These are phyloP conservation scores for Simalia tracyae DNA, from an alignment of 2,797 vertebrate species.

Conservation along the genomic window DNA sequence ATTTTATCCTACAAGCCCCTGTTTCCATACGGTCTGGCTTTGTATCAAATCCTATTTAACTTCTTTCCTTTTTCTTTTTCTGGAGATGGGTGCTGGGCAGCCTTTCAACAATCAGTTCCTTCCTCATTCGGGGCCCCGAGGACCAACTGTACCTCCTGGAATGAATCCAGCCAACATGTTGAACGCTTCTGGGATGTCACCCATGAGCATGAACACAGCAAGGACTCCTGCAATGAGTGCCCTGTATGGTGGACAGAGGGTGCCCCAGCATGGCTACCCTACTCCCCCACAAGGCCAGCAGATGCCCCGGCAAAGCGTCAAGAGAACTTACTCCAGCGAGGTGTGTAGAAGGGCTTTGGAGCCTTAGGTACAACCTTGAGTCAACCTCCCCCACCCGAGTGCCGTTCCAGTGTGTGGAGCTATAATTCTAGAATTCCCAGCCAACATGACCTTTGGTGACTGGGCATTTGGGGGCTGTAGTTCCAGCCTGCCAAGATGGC, in stretches of 20 bases:
- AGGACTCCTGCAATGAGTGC: slow-evolving; percentile 74
- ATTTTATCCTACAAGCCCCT: neutral
- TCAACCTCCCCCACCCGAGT: neutral
- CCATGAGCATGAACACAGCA: slow-evolving; percentile 80
- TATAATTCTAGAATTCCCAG: neutral
- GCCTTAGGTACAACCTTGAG: neutral
- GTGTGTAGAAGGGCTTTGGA: slow-evolving; percentile 63
- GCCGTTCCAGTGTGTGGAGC: neutral
- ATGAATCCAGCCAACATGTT: slow-evolving; percentile 70
- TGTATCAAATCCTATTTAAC: neutral
- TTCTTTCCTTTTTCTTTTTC: neutral
- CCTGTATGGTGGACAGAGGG: slow-evolving; percentile 83
- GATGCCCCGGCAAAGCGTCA: slow-evolving; percentile 83
- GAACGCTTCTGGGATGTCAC: slow-evolving; percentile 74
- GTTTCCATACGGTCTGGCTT: neutral
- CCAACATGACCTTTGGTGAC: neutral
- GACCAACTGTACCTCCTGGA: slow-evolving; percentile 71
- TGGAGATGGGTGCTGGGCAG: slow-evolving; percentile 87
- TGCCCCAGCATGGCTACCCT: slow-evolving; percentile 84
- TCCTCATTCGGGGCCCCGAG: slow-evolving; percentile 84
- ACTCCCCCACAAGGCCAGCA: slow-evolving; percentile 77
- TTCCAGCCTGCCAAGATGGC: neutral
- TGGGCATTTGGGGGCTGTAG: neutral
- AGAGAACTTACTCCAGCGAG: slow-evolving; percentile 85
- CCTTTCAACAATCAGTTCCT: slow-evolving; percentile 90